Evolutionary conservation across 2,888 invertebrate genomes (phyloP), one percentile per base, ranked within the genome.

Genomic region (Ennomos fuscantarius): DNA sequence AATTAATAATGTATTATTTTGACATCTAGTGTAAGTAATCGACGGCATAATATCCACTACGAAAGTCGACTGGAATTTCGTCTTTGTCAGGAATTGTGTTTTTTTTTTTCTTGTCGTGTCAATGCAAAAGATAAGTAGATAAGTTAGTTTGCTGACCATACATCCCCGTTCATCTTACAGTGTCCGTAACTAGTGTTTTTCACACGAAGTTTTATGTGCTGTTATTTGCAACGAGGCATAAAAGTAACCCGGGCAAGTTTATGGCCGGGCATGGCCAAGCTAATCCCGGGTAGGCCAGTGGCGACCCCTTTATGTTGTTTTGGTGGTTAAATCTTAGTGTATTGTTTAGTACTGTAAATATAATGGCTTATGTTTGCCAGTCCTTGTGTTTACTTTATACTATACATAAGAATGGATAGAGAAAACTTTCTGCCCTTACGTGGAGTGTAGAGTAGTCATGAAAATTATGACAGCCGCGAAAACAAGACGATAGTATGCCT

Each of bases 141-240:
- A n/a, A n/a, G n/a, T n/a, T n/a, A n/a, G n/a, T 69, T 63, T 75
- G 70, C 73, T 49, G 46, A 65, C 85, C 11, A 57, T 85, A 78
- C 81, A 60, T 62, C 65, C 58, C 69, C 69, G 75, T 78, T 79
- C 83, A 81, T 77, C 75, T 76, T 78, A 69, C 65, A 62, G 68
- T 73, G 75, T 69, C 77, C 74, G 86, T 90, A 87, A 88, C 89
- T 90, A 88, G 89, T 88, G 87, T 90, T 91, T 91, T 92, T 91
- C 91, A 85, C 89, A 82, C 85, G 55, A 87, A 89, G 86, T 92
- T 93, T 93, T 92, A 92, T 91, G 89, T 78, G 86, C 90, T 89
- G 92, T 93, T 92, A 93, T 92, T 92, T 89, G 89, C 86, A 86
- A 85, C 82, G 84, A 81, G 84, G 80, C 86, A 90, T 92, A 92